phyloP scores from a whole-genome alignment of 2,113 vertebrate genomes.

The Orycteropus afer region DNA sequence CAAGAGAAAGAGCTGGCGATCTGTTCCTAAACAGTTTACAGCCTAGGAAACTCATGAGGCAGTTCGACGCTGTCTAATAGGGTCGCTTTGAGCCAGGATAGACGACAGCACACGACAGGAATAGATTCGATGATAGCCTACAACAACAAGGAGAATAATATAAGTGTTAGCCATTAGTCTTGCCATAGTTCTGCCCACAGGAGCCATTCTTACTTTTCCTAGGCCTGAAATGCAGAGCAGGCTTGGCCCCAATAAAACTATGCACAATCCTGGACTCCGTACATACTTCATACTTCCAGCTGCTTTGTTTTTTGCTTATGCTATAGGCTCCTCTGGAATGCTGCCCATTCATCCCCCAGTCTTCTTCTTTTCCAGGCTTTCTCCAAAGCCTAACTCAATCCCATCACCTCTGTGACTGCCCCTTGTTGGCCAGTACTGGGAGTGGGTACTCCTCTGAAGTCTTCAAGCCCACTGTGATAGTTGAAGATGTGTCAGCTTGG shows the following conservation, averaged over 20 bases:
- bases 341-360: neutral
- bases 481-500: no score
- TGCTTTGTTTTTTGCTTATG: rapidly evolving
- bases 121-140: no score
- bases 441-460: neutral
- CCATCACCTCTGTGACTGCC: rapidly evolving
- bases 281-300: neutral
- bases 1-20: neutral
- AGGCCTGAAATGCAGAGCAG: neutral
- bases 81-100: neutral
- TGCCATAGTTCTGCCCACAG: no score
- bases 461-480: no score
- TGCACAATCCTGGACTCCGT: no score
- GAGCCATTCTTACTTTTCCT: neutral
- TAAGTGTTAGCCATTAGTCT: neutral
- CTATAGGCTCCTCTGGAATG: neutral
- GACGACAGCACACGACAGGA: no score
- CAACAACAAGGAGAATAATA: neutral
- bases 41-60: neutral
- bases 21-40: neutral
- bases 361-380: neutral
- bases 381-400: neutral
- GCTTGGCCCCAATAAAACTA: neutral
- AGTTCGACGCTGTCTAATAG: neutral
- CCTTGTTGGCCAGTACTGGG: neutral